A percentile compares a stretch with the other conserved stretches of the same genome.
These are phyloP conservation scores for Otus sunia DNA, from an alignment of 2,113 vertebrate genomes.

Conservation along the genomic window DNA sequence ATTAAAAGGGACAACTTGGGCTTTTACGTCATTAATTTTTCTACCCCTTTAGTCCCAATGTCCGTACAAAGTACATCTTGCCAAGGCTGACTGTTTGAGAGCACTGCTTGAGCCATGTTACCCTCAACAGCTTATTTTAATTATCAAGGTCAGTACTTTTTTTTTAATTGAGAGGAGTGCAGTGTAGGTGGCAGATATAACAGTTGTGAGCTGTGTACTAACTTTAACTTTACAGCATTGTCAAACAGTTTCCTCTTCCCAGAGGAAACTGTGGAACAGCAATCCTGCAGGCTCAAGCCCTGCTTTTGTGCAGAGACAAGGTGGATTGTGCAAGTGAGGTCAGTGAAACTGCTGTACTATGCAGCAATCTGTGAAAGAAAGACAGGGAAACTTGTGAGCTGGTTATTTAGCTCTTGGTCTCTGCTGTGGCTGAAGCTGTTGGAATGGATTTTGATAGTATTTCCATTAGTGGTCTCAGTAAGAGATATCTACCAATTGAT, in stretches of 20 bases:
- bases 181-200: not conserved
- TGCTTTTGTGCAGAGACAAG: not conserved
- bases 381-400: not conserved
- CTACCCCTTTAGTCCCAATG: not conserved
- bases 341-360: not conserved
- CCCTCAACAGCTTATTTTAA: not conserved
- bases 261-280: not conserved
- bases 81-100: not conserved
- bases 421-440: not conserved
- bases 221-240: not conserved
- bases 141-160: not conserved
- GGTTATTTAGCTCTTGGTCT: not conserved
- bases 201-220: too few species aligned
- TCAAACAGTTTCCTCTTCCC: not conserved
- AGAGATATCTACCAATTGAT: fast-evolving
- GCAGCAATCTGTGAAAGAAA: not conserved
- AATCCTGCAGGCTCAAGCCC: not conserved
- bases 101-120: fast-evolving
- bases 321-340: not conserved
- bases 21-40: not conserved
- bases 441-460: not conserved
- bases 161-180: not conserved
- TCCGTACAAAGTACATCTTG: not conserved
- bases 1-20: not conserved
- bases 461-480: not conserved